These are phyloP conservation scores for Eulemur albifrons DNA, from an alignment of 2,797 vertebrate species.

Conservation along the genomic window DNA sequence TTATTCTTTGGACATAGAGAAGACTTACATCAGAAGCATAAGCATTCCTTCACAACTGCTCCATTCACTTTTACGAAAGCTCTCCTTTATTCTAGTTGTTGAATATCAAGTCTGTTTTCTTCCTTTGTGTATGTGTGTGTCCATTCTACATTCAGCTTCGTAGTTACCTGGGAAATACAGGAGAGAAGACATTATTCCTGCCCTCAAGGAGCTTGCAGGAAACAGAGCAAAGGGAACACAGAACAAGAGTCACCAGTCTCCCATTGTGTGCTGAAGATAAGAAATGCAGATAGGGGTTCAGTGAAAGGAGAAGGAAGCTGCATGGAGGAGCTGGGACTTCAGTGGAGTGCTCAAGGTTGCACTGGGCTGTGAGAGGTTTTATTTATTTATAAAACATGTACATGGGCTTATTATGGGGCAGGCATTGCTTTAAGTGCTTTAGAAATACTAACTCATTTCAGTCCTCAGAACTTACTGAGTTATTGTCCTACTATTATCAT, in stretches of 20 bases:
- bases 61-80: neutral
- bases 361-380: neutral
- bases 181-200: neutral
- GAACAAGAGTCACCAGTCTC: neutral
- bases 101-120: neutral
- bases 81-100: neutral
- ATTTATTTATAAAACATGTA: neutral
- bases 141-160: neutral
- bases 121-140: neutral
- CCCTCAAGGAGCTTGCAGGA: neutral
- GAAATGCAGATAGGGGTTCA: neutral
- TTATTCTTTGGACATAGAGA: neutral
- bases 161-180: neutral
- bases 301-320: neutral
- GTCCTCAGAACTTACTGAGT: neutral
- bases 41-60: neutral
- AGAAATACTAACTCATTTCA: neutral
- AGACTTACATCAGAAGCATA: neutral
- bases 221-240: neutral
- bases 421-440: neutral
- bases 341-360: neutral
- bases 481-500: neutral
- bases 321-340: fast-evolving
- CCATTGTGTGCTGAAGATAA: neutral
- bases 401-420: neutral